Base-by-base conservation (phyloP, 1,140 invertebrate genomes). In the Sitophilus oryzae region DNA sequence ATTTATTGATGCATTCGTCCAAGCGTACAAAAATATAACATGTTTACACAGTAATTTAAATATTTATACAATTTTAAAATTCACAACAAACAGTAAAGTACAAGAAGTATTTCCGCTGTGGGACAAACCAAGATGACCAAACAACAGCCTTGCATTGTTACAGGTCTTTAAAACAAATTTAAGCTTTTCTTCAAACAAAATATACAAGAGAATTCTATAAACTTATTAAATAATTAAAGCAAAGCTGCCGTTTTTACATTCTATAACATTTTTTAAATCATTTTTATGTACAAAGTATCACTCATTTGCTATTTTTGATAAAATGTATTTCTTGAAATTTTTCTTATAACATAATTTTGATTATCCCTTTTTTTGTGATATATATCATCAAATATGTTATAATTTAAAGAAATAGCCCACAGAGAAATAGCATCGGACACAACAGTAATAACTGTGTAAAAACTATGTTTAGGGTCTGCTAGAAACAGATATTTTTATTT, bases 21-120 rank as follows among this genome's bases (percentile, higher is more conserved):
- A 68, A 68, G 66, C 66, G 66, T 68, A 68, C 65, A 68, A 68
- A 68, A 68, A 68, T 68, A 68, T 68, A 68, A 65, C 60, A 65
- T 60, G 52, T 65, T 63, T 68, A 66, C 63, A 59, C 59, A 48
- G 58, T 65, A 40, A 60, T 61, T 68, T 63, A 63, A 63, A 65
- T 63, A 62, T 65, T 57, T 57, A 41, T 52, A 51, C 47, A 52
- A 35, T 57, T 52, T 57, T 51, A 57, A 52, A 52, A 59, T 58
- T 55, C 56, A 59, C 54, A 63, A 58, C 55, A 54, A 56, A 52
- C 41, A 35, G 20, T 48, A 52, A 35, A 62, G 18, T 58, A 41
- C 36, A 47, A 50, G 51, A 52, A 20, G 8, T n/a, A 30, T 44
- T 52, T 46, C 14, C 8, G 52, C 48, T 40, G 35, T 47, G 48